Evolutionary conservation across 2,113 vertebrate species (phyloP).

Genomic region (Hyaena hyaena): DNA sequence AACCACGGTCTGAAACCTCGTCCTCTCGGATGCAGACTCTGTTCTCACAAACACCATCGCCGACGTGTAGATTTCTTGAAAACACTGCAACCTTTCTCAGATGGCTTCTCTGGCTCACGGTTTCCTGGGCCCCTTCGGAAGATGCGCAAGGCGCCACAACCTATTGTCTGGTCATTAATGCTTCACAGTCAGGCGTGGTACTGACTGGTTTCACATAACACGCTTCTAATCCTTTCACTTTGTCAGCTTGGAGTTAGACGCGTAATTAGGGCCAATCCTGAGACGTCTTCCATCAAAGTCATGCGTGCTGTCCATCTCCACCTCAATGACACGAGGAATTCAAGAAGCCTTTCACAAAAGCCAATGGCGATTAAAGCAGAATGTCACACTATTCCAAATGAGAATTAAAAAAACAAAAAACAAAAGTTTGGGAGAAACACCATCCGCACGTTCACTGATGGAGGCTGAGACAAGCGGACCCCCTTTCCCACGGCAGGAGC

Average conservation of each 20-base stretch:
- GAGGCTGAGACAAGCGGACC: slow-evolving; percentile 32
- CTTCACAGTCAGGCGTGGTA: background rate
- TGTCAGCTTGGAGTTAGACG: slow-evolving; percentile 18
- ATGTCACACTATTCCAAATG: background rate
- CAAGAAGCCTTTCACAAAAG: background rate
- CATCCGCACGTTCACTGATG: background rate
- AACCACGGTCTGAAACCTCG: background rate
- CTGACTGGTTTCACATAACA: slow-evolving; percentile 30
- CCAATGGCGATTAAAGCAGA: background rate
- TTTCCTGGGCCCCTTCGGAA: background rate
- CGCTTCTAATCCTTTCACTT: slow-evolving; percentile 35
- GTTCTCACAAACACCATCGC: background rate
- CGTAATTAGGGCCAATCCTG: background rate
- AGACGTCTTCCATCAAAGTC: background rate
- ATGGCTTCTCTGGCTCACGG: background rate
- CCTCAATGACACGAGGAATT: background rate
- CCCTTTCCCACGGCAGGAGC: background rate
- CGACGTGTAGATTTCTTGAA: background rate
- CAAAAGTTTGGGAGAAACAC: background rate
- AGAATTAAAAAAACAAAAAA: background rate
- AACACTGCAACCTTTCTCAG: background rate
- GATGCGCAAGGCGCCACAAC: background rate
- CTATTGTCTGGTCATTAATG: slow-evolving; percentile 17
- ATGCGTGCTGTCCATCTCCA: background rate
- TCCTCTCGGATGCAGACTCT: background rate